A percentile compares a stretch with the other conserved stretches of the same genome.
Conservation (phyloP, 2,113 vertebrate species). For the Sphaerodactylus townsendi region DNA sequence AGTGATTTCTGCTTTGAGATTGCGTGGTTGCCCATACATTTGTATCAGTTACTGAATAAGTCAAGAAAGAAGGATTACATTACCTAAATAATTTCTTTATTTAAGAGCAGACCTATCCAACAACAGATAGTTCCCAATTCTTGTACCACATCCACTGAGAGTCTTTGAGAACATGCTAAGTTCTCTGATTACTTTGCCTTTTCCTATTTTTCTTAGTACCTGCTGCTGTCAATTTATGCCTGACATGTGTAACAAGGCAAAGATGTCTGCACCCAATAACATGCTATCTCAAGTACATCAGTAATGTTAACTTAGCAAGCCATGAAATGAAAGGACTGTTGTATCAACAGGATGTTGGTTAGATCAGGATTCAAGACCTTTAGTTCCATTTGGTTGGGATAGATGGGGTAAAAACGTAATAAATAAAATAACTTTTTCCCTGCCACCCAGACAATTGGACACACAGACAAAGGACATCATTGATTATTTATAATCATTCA, state of each 20-base stretch:
- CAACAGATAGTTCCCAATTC: not conserved
- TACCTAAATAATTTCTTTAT: not conserved
- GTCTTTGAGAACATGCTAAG: not conserved
- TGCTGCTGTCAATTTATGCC: not conserved
- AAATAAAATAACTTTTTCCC: too few species aligned
- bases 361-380: not conserved
- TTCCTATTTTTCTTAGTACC: not conserved
- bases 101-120: not conserved
- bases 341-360: not conserved
- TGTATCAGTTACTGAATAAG: constrained; percentile 6
- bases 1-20: constrained; percentile 23
- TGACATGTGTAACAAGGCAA: not conserved
- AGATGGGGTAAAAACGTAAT: too few species aligned
- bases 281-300: not conserved
- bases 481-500: too few species aligned
- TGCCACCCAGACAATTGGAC: too few species aligned
- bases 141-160: not conserved
- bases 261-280: not conserved
- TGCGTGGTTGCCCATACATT: constrained; percentile 6
- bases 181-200: not conserved
- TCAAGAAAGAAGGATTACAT: not conserved
- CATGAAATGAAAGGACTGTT: not conserved
- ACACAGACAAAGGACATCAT: too few species aligned
- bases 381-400: not conserved
- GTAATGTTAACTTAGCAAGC: not conserved